phyloP scores from a whole-genome alignment of 2,888 invertebrate species.

The Carpatolechia fugitivella region DNA sequence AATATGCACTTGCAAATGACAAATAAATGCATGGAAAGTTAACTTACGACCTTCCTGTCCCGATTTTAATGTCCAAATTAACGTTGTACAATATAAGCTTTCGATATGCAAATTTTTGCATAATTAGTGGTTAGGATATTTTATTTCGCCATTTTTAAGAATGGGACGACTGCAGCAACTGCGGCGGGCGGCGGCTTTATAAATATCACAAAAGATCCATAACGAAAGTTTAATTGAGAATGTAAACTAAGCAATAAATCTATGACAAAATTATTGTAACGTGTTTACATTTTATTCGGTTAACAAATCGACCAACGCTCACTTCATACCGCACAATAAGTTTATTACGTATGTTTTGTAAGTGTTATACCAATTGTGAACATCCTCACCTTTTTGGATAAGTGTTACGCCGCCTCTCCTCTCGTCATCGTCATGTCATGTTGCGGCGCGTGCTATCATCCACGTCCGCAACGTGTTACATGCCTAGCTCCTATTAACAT shows the following conservation, averaged over 20 bases:
- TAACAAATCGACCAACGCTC: background rate
- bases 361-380: slow-evolving; percentile 1
- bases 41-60: slow-evolving; percentile 40
- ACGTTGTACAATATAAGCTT: slow-evolving; percentile 37
- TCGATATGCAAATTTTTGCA: slow-evolving; percentile 47
- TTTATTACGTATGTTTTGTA: slow-evolving; percentile 8
- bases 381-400: slow-evolving; percentile 7
- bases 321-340: background rate
- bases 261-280: too few species aligned
- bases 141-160: background rate
- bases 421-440: background rate
- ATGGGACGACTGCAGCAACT: background rate
- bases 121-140: slow-evolving; percentile 23
- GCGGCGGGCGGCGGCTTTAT: too few species aligned
- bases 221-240: too few species aligned
- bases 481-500: slow-evolving; percentile 6
- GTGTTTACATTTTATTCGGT: background rate
- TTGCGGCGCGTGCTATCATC: background rate
- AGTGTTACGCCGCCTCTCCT: background rate
- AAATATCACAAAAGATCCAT: too few species aligned
- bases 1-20: slow-evolving; percentile 43
- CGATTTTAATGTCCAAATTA: slow-evolving; percentile 38
- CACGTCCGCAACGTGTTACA: background rate
- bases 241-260: too few species aligned
- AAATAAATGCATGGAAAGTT: slow-evolving; percentile 60